Evolutionary conservation across 2,113 vertebrate species (phyloP).

Genomic region (Oreochromis tanganicae): DNA sequence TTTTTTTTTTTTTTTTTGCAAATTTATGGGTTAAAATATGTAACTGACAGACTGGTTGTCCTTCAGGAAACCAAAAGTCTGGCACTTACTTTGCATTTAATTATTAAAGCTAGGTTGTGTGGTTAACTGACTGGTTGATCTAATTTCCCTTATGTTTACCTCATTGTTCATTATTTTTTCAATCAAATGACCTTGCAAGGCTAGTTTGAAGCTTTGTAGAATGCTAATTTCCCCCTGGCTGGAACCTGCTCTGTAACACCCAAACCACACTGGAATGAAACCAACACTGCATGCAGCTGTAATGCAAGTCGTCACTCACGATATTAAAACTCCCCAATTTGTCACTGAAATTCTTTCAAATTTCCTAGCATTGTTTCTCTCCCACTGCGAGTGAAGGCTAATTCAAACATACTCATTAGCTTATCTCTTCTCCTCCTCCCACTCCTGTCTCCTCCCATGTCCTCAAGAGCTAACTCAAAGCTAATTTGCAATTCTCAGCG

Average conservation of each 20-base stretch:
- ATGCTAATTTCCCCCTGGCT: constrained; percentile 20
- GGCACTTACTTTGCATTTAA: not conserved
- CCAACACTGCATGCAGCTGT: not conserved
- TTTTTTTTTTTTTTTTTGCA: not conserved
- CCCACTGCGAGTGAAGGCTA: constrained; percentile 33
- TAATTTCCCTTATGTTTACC: not conserved
- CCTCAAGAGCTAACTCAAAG: constrained; percentile 61
- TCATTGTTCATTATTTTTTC: constrained; percentile 32
- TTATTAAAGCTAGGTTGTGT: not conserved
- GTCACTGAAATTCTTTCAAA: constrained; percentile 36
- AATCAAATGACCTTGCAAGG: constrained; percentile 25
- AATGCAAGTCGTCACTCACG: constrained; percentile 22
- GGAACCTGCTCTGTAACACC: not conserved
- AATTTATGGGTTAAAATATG: not conserved
- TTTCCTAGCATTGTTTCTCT: constrained; percentile 30
- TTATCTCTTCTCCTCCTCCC: constrained; percentile 53
- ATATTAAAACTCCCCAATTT: constrained; percentile 44
- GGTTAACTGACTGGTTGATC: not conserved
- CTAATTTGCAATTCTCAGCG: constrained; percentile 68
- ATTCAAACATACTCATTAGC: constrained; percentile 58
- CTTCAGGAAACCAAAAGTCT: not conserved
- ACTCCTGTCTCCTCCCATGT: constrained; percentile 66
- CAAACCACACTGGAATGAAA: not conserved
- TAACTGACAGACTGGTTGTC: not conserved
- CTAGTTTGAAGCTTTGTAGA: not conserved